phyloP scores from a whole-genome alignment of 2,888 invertebrate species.

The Eupithecia vulgata region DNA sequence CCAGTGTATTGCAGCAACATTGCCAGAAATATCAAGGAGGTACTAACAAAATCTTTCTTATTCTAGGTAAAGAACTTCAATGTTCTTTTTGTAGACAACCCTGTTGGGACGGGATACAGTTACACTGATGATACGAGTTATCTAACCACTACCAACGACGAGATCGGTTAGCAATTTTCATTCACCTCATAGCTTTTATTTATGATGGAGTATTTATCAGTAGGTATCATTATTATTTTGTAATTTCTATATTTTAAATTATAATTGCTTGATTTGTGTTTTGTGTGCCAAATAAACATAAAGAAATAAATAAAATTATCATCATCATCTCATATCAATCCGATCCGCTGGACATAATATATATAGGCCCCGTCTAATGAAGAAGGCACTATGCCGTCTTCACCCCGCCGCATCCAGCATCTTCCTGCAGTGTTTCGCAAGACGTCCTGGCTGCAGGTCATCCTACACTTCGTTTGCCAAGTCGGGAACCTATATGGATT shows the following conservation, averaged over 20 bases:
- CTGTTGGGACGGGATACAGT: constrained; percentile 94
- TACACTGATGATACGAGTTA: constrained; percentile 84
- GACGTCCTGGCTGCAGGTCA: background rate
- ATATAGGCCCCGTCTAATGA: background rate
- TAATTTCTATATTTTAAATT: no score
- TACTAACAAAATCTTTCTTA: background rate
- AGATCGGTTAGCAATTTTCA: constrained; percentile 68
- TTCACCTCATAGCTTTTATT: background rate
- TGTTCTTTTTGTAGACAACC: constrained; percentile 94
- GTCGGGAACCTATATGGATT: background rate
- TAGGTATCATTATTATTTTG: no score
- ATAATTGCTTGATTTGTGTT: no score
- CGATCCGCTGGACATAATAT: background rate
- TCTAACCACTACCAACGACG: constrained; percentile 70
- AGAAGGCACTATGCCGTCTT: background rate
- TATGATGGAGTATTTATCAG: background rate
- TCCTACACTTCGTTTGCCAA: background rate
- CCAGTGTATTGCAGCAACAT: background rate
- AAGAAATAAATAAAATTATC: no score
- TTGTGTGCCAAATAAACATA: no score
- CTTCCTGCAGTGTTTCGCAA: background rate
- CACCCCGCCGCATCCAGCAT: background rate
- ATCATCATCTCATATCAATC: background rate
- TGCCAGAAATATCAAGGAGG: background rate
- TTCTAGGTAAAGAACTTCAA: constrained; percentile 89